Conservation (phyloP, 2,888 invertebrate species). For the Artemia sinica region DNA sequence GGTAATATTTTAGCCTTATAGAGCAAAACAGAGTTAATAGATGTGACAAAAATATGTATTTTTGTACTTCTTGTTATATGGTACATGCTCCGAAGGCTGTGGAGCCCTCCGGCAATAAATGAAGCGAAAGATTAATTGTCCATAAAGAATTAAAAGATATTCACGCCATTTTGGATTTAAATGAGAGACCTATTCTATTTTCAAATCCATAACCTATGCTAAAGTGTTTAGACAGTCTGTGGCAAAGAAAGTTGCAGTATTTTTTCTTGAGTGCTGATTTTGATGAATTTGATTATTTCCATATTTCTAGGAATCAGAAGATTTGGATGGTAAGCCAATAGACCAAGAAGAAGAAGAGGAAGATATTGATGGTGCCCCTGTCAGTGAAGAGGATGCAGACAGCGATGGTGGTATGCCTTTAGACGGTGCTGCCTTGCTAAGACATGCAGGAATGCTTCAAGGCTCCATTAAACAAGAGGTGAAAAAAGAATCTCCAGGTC, state of each 20-base stretch:
- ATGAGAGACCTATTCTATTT: too few species aligned
- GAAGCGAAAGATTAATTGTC: too few species aligned
- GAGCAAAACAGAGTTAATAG: too few species aligned
- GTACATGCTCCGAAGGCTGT: too few species aligned
- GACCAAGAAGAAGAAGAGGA: slow-evolving; percentile 43
- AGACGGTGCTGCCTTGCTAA: slow-evolving; percentile 61
- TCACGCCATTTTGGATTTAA: too few species aligned
- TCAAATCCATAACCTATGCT: too few species aligned
- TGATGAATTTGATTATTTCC: not conserved
- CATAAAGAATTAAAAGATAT: too few species aligned
- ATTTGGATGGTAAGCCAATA: slow-evolving; percentile 17
- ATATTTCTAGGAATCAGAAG: not conserved
- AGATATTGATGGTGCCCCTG: slow-evolving; percentile 44
- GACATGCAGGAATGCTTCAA: slow-evolving; percentile 45
- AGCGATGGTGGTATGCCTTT: slow-evolving; percentile 26
- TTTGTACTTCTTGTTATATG: too few species aligned
- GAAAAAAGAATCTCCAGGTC: slow-evolving; percentile 21
- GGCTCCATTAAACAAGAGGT: slow-evolving; percentile 30
- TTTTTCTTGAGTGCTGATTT: not conserved
- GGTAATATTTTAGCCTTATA: too few species aligned
- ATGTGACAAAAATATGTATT: too few species aligned
- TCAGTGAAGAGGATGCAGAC: slow-evolving; percentile 29
- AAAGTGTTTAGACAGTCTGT: not conserved
- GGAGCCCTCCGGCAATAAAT: too few species aligned
- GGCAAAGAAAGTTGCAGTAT: not conserved